phyloP scores from a whole-genome alignment of 2,888 invertebrate genomes.

The Lobophora halterata region DNA sequence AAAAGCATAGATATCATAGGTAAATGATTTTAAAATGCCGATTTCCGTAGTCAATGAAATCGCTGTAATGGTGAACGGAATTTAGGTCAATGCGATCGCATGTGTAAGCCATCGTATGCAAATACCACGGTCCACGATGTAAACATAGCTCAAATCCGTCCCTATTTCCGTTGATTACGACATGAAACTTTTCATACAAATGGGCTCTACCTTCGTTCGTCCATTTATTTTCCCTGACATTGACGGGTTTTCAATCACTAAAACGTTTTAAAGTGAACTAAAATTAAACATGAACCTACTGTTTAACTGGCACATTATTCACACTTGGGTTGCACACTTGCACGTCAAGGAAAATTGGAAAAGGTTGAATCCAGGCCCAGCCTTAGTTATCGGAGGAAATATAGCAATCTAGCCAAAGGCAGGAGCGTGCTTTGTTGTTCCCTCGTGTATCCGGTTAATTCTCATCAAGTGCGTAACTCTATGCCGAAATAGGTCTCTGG shows the following conservation, averaged over 20 bases:
- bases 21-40: too few relatives aligned
- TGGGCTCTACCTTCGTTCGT: slow-evolving; percentile 8
- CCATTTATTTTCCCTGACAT: slow-evolving; percentile 23
- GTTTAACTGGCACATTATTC: neutral
- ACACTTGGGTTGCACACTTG: too few relatives aligned
- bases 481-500: slow-evolving; percentile 33
- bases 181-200: slow-evolving; percentile 26
- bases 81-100: slow-evolving; percentile 55
- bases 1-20: too few relatives aligned
- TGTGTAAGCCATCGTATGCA: slow-evolving; percentile 41
- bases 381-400: neutral
- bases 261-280: slow-evolving; percentile 15
- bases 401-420: slow-evolving; percentile 10
- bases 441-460: slow-evolving; percentile 28
- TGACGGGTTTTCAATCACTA: slow-evolving; percentile 24
- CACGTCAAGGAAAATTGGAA: too few relatives aligned
- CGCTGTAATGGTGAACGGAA: slow-evolving; percentile 32
- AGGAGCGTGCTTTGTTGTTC: slow-evolving; percentile 19
- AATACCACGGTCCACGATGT: slow-evolving; percentile 40
- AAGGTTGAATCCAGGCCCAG: too few relatives aligned
- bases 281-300: slow-evolving; percentile 6
- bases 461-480: slow-evolving; percentile 32
- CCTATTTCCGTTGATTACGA: slow-evolving; percentile 41
- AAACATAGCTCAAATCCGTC: slow-evolving; percentile 37
- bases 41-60: slow-evolving; percentile 23